Conservation (phyloP, 2,797 vertebrate species). For the Cheirogaleus major region DNA sequence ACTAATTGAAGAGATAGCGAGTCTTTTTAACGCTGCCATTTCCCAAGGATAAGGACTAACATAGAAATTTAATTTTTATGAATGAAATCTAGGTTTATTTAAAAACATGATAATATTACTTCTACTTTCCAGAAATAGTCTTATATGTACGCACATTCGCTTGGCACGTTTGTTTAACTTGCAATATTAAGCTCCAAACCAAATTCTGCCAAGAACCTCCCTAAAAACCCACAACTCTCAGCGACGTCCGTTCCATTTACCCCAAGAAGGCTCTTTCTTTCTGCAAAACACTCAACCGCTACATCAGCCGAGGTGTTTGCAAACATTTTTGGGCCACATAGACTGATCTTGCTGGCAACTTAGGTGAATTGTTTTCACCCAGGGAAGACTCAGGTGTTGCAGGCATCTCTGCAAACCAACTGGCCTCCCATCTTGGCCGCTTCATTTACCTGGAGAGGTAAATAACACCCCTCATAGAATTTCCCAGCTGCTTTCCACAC, state of each 20-base stretch:
- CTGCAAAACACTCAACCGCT: not conserved
- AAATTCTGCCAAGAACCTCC: not conserved
- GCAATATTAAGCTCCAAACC: not conserved
- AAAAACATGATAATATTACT: not conserved
- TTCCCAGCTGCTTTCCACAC: constrained; percentile 51
- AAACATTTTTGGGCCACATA: not conserved
- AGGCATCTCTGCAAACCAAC: not conserved
- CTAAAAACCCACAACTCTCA: not conserved
- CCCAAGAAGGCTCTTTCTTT: not conserved
- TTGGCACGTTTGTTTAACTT: not conserved
- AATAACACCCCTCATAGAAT: constrained; percentile 7
- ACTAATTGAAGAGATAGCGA: not conserved
- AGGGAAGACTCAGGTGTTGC: not conserved
- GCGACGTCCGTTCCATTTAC: not conserved
- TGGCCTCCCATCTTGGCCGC: not conserved
- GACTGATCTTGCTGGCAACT: not conserved
- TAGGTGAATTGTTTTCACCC: not conserved
- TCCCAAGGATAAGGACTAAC: not conserved
- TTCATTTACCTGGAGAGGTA: constrained; percentile 53
- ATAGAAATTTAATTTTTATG: not conserved
- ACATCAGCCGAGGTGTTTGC: not conserved
- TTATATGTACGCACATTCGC: not conserved
- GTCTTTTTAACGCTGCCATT: not conserved
- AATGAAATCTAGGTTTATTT: constrained; percentile 13
- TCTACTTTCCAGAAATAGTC: constrained; percentile 7